Evolutionary conservation across 30 jellyfish, hydroid and myxozoan species (phyloP).

Genomic region (Nemopilema nomurai): DNA sequence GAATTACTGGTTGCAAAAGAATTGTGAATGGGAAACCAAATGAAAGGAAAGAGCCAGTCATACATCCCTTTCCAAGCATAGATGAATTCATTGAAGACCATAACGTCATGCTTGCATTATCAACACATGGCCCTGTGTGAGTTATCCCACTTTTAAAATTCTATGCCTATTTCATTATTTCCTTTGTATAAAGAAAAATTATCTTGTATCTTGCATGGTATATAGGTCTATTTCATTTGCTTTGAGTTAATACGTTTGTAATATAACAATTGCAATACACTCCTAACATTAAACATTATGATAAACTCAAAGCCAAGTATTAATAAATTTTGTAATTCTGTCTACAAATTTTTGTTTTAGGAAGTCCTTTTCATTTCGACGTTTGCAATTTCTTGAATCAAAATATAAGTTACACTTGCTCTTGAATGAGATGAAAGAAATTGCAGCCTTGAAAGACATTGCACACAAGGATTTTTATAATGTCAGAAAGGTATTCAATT

Average conservation of each 20-base stretch:
- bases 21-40: conserved; percentile 57
- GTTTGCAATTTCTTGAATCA: conserved; percentile 90
- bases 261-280: background rate
- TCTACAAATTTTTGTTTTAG: conserved; percentile 9
- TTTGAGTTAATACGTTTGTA: no score
- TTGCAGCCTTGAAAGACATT: conserved; percentile 88
- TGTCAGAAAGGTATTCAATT: conserved; percentile 87
- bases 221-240: no score
- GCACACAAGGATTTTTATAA: conserved; percentile 95
- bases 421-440: conserved; percentile 88
- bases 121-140: conserved; percentile 99
- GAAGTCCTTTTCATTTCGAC: conserved; percentile 91
- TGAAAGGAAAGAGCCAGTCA: conserved; percentile 38
- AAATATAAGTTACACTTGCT: conserved; percentile 83
- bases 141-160: background rate
- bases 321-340: background rate
- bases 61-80: conserved; percentile 92
- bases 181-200: no score
- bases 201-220: no score
- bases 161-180: no score
- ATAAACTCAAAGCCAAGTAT: background rate
- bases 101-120: conserved; percentile 81
- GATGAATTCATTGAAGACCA: conserved; percentile 97
- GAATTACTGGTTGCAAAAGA: conserved; percentile 74
- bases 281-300: background rate